Percentiles rank a stretch among this genome's conserved stretches.
Conservation (phyloP, 2,888 invertebrate genomes). For the Melinaea marsaeus region DNA sequence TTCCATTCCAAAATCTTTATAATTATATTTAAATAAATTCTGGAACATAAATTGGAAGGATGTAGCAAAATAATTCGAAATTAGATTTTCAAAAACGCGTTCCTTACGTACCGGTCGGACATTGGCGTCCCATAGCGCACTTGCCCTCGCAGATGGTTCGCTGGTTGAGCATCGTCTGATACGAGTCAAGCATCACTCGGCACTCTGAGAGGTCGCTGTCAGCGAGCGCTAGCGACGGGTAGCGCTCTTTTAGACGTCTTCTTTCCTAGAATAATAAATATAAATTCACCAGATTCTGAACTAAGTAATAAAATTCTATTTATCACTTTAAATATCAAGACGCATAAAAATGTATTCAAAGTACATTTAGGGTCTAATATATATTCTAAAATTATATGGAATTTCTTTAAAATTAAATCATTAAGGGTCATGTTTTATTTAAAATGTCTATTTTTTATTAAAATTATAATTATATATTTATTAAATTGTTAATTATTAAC, state of each 20-base stretch:
- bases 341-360: too few species aligned
- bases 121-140: slow-evolving; percentile 89
- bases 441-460: too few species aligned
- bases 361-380: too few species aligned
- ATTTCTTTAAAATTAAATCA: too few species aligned
- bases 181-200: slow-evolving; percentile 86
- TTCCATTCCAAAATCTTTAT: neutral
- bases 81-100: neutral
- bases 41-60: neutral
- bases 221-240: slow-evolving; percentile 86
- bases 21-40: too few species aligned
- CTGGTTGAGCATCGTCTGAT: slow-evolving; percentile 87
- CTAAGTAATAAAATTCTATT: too few species aligned
- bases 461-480: too few species aligned
- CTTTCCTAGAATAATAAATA: slow-evolving; percentile 80
- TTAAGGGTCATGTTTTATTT: too few species aligned
- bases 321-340: too few species aligned
- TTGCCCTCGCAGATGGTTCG: slow-evolving; percentile 92
- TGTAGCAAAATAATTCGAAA: neutral
- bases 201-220: slow-evolving; percentile 87
- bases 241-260: slow-evolving; percentile 88
- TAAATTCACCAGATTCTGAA: neutral
- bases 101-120: slow-evolving; percentile 84
- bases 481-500: too few species aligned
- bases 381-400: too few species aligned